Evolutionary conservation across 2,888 invertebrate genomes (phyloP), one percentile per base, ranked within the genome.

Genomic region (Hypolimnas misippus): DNA sequence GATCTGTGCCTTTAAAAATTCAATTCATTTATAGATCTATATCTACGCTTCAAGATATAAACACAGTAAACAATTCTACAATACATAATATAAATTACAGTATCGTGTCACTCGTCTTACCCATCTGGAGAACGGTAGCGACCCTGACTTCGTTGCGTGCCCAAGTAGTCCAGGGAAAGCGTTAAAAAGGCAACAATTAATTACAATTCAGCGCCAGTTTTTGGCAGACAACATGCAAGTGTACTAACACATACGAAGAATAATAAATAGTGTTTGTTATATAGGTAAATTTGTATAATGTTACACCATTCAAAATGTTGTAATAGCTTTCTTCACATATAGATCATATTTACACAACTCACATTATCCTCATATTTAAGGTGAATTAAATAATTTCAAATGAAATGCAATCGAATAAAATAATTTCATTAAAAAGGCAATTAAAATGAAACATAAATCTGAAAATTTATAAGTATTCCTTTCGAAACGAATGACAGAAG

Each of bases 51-150:
- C 25, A 35, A n/a, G 10, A 61, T 49, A 61, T 55, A 29, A 29
- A 49, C 8, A 38, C 35, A 38, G n/a, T 3, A n/a, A 21, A 10
- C 6, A 8, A 42, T 19, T 58, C 2, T 8, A 49, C n/a, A 49
- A 2, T 21, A 29, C 12, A n/a, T n/a, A 3, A 25, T 7, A 49
- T 29, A 29, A 12, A 6, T 8, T 7, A 14, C 19, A 19, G 5
- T 46, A 12, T 50, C 38, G 10, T 31, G n/a, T 31, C 21, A 54
- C 38, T 14, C n/a, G 46, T 77, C 93, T 93, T 94, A 95, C 95
- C 95, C 95, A 95, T 87, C 93, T 93, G 79, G 94, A 95, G 89
- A 95, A 94, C 82, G 95, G 95, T 92, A 94, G 94, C 85, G 94
- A 94, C 93, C 94, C 95, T 93, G 94, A 93, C 95, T 95, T 92